These are phyloP conservation scores for Polymixis flavicincta DNA, from an alignment of 2,888 invertebrate species.

Conservation along the genomic window DNA sequence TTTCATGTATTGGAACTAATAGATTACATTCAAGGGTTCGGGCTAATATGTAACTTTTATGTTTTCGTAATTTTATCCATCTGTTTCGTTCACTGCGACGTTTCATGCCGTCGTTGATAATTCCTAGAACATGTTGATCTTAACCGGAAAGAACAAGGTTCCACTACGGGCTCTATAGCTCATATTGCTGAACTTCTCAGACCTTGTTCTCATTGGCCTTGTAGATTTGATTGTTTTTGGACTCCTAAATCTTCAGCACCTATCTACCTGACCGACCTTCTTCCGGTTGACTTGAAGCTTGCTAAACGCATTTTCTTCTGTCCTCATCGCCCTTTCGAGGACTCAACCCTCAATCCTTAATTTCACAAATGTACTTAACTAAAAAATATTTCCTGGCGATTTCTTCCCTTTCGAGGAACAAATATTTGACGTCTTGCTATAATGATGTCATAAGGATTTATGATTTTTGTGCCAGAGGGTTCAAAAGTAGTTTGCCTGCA, in stretches of 20 bases:
- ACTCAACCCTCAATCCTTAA: neutral
- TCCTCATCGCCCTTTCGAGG: conserved; percentile 7
- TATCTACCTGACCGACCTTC: neutral
- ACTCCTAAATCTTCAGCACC: neutral
- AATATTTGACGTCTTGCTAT: conserved; percentile 12
- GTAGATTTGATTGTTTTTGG: neutral
- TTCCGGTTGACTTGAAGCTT: neutral
- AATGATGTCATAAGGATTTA: neutral
- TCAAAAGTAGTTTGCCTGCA: conserved; percentile 28
- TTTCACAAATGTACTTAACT: neutral
- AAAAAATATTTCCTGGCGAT: neutral
- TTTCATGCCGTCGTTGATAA: neutral
- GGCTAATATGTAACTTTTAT: neutral
- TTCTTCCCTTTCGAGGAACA: conserved; percentile 31
- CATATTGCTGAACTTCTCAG: conserved; percentile 1
- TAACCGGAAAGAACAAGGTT: neutral
- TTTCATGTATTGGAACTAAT: neutral
- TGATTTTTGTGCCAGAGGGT: neutral
- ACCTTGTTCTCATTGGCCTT: neutral
- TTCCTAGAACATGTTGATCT: conserved; percentile 5
- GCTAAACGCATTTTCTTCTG: conserved; percentile 1
- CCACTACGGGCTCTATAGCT: neutral
- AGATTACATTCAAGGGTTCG: neutral
- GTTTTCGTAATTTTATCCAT: neutral
- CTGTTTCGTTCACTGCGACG: neutral